Evolutionary conservation across 1,140 invertebrate species (phyloP).

Genomic region (Oreohelix idahoensis): DNA sequence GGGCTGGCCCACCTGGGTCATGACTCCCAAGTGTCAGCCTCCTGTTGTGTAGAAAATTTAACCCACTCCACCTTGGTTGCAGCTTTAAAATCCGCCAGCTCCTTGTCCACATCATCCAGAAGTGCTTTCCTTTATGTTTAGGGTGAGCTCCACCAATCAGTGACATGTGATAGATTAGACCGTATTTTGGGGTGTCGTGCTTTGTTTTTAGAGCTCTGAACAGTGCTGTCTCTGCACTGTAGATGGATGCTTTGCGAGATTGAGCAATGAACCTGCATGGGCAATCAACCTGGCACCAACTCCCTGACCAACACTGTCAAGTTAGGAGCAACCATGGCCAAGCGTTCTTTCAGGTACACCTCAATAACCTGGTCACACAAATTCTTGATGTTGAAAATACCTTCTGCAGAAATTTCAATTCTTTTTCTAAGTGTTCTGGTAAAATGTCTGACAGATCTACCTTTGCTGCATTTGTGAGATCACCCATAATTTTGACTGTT

Average conservation of each 20-base stretch:
- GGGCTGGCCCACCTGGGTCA: too few species aligned
- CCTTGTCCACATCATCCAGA: too few species aligned
- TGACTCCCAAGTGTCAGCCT: too few species aligned
- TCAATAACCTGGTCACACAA: conserved; percentile 93
- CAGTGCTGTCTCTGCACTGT: conserved; percentile 98
- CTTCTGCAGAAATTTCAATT: conserved; percentile 96
- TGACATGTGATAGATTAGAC: conserved; percentile 97
- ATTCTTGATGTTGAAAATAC: conserved; percentile 92
- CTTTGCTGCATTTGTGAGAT: conserved; percentile 84
- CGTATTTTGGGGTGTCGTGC: conserved; percentile 99
- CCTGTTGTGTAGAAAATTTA: too few species aligned
- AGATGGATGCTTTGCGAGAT: conserved; percentile 97
- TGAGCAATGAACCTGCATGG: conserved; percentile 93
- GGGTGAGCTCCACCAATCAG: conserved; percentile 89
- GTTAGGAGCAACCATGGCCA: conserved; percentile 99
- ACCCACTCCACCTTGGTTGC: too few species aligned
- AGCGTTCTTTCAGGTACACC: conserved; percentile 93
- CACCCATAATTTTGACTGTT: conserved; percentile 87
- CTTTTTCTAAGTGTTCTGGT: conserved; percentile 80
- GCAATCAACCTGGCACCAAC: conserved; percentile 95
- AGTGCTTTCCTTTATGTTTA: conserved; percentile 89
- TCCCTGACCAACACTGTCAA: conserved; percentile 95
- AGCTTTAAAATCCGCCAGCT: too few species aligned
- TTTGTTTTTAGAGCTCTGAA: conserved; percentile 97
- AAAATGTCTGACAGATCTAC: conserved; percentile 93